Evolutionary conservation across 2,888 invertebrate genomes (phyloP).

Genomic region (Hirtodrosophila histrioides): DNA sequence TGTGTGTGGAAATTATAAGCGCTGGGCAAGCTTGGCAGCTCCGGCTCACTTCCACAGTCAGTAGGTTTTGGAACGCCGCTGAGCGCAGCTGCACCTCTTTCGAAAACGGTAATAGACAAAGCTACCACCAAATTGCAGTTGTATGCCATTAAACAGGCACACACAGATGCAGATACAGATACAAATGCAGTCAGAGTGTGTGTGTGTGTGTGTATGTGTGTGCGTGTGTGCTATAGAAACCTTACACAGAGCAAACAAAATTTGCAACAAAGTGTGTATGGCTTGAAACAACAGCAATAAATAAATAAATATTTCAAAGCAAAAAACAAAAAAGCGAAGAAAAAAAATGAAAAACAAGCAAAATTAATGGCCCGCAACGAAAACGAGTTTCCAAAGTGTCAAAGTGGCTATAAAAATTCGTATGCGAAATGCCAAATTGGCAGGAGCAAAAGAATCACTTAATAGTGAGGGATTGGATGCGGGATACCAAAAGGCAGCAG

Average conservation of each 20-base stretch:
- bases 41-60: slow-evolving; percentile 47
- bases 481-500: slow-evolving; percentile 41
- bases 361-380: slow-evolving; percentile 60
- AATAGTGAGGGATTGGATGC: slow-evolving; percentile 38
- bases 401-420: slow-evolving; percentile 67
- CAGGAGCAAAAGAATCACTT: slow-evolving; percentile 78
- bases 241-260: slow-evolving; percentile 36
- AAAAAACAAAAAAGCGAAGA: slow-evolving; percentile 20
- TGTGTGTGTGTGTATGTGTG: slow-evolving; percentile 26
- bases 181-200: slow-evolving; percentile 31
- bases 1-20: slow-evolving; percentile 25
- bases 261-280: slow-evolving; percentile 50
- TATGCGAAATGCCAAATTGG: slow-evolving; percentile 53
- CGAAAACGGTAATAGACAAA: slow-evolving; percentile 58
- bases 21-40: slow-evolving; percentile 22
- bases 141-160: slow-evolving; percentile 20
- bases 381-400: slow-evolving; percentile 74
- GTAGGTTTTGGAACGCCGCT: slow-evolving; percentile 81
- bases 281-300: slow-evolving; percentile 29
- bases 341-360: slow-evolving; percentile 22
- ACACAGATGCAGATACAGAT: slow-evolving; percentile 28
- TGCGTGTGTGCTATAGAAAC: slow-evolving; percentile 57
- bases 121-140: slow-evolving; percentile 31
- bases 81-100: slow-evolving; percentile 75
- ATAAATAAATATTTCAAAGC: not conserved